A percentile compares a stretch with the other conserved stretches of the same genome.
phyloP scores from a whole-genome alignment of 2,113 vertebrate species.

The Strigops habroptila region DNA sequence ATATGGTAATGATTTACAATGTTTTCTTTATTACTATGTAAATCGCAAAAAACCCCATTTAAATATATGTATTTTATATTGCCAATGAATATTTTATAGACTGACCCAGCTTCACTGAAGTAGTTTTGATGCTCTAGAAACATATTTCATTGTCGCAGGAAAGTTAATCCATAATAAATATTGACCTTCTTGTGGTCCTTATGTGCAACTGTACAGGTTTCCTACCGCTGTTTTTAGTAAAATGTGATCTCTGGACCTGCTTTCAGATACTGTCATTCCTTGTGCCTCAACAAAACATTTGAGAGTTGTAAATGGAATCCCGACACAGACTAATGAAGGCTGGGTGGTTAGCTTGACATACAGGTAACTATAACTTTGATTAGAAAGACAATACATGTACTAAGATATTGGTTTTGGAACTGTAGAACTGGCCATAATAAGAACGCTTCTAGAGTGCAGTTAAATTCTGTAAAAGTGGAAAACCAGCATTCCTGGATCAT shows the following conservation, averaged over 20 bases:
- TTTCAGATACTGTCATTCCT: constrained; percentile 77
- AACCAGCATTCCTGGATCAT: not conserved
- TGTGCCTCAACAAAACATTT: constrained; percentile 79
- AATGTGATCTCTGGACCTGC: constrained; percentile 62
- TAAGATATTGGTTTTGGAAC: not conserved
- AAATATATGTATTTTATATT: not conserved
- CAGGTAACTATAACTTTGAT: constrained; percentile 79
- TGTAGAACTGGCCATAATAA: not conserved
- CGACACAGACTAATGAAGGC: constrained; percentile 84
- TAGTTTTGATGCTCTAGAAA: not conserved
- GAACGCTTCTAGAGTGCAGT: not conserved
- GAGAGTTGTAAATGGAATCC: constrained; percentile 92
- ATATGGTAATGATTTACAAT: not conserved
- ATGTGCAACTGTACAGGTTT: constrained; percentile 49
- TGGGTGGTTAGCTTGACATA: constrained; percentile 98
- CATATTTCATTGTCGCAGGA: not conserved
- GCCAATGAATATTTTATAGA: not conserved
- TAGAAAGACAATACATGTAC: not conserved
- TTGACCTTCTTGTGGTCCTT: constrained; percentile 37
- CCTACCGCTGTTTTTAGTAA: constrained; percentile 53
- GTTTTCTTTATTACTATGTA: not conserved
- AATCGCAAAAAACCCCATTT: not conserved
- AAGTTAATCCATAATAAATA: not conserved
- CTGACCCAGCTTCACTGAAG: not conserved
- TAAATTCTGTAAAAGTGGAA: not conserved